phyloP scores from a whole-genome alignment of 2,888 invertebrate species.

The Hipparchia sbordonii region DNA sequence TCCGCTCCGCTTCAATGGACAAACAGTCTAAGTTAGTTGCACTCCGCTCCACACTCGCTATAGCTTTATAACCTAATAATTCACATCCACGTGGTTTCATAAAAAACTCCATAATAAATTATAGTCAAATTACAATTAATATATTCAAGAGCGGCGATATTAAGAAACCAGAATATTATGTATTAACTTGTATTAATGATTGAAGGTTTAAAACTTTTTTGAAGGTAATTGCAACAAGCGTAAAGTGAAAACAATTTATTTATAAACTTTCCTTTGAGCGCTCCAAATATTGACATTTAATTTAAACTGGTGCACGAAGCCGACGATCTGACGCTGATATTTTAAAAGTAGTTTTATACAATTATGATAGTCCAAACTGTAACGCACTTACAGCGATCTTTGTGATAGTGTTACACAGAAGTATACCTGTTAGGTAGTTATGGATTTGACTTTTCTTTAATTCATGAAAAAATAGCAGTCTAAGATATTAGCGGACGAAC shows the following conservation, averaged over 20 bases:
- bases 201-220: slow-evolving; percentile 67
- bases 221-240: slow-evolving; percentile 70
- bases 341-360: slow-evolving; percentile 14
- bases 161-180: slow-evolving; percentile 64
- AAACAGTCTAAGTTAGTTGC: not conserved
- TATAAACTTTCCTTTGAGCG: slow-evolving; percentile 70
- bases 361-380: not conserved
- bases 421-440: too few species aligned
- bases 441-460: too few species aligned
- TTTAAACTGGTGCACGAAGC: slow-evolving; percentile 38
- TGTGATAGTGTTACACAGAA: too few species aligned
- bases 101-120: slow-evolving; percentile 24
- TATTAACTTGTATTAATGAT: slow-evolving; percentile 68
- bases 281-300: slow-evolving; percentile 72
- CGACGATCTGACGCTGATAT: slow-evolving; percentile 15
- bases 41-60: too few species aligned
- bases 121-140: slow-evolving; percentile 53
- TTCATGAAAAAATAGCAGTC: too few species aligned
- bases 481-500: too few species aligned
- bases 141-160: slow-evolving; percentile 35
- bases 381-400: not conserved
- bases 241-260: slow-evolving; percentile 71
- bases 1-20: too few species aligned
- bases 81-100: slow-evolving; percentile 4
- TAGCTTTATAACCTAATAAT: too few species aligned